A percentile compares a stretch with the other conserved stretches of the same genome.
Conservation (phyloP, 2,888 invertebrate genomes). For the Baccha elongata region DNA sequence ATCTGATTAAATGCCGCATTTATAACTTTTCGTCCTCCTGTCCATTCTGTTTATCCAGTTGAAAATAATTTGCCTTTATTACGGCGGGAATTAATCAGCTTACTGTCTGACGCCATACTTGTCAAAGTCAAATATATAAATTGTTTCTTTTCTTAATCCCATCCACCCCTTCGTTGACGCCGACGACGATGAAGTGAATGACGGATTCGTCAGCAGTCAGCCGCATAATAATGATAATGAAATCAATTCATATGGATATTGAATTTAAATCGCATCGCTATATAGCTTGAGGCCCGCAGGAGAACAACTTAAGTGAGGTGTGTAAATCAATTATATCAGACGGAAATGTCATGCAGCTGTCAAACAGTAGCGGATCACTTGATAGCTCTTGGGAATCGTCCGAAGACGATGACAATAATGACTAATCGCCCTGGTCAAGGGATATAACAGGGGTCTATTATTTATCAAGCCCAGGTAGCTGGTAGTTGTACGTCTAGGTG, state of each 20-base stretch:
- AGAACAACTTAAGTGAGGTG: slow-evolving; percentile 54
- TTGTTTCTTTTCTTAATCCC: slow-evolving; percentile 63
- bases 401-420: slow-evolving; percentile 31
- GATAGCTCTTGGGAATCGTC: slow-evolving; percentile 63
- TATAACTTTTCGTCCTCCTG: slow-evolving; percentile 23
- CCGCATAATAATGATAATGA: slow-evolving; percentile 50
- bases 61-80: slow-evolving; percentile 65
- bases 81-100: slow-evolving; percentile 70
- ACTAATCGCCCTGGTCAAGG: slow-evolving; percentile 53
- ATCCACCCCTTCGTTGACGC: background rate
- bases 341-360: slow-evolving; percentile 70
- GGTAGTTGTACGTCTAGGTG: background rate
- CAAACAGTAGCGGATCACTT: slow-evolving; percentile 72
- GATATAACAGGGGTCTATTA: slow-evolving; percentile 23
- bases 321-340: slow-evolving; percentile 71
- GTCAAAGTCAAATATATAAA: slow-evolving; percentile 71
- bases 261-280: slow-evolving; percentile 59
- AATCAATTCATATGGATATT: slow-evolving; percentile 66
- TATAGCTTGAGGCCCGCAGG: slow-evolving; percentile 5
- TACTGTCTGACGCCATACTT: slow-evolving; percentile 72
- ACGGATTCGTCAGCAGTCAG: slow-evolving; percentile 42
- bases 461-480: slow-evolving; percentile 51
- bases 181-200: slow-evolving; percentile 7
- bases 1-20: slow-evolving; percentile 65
- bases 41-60: slow-evolving; percentile 59